These are phyloP conservation scores for Onychomys leucogaster DNA, from an alignment of 2,797 vertebrate genomes.

Conservation along the genomic window DNA sequence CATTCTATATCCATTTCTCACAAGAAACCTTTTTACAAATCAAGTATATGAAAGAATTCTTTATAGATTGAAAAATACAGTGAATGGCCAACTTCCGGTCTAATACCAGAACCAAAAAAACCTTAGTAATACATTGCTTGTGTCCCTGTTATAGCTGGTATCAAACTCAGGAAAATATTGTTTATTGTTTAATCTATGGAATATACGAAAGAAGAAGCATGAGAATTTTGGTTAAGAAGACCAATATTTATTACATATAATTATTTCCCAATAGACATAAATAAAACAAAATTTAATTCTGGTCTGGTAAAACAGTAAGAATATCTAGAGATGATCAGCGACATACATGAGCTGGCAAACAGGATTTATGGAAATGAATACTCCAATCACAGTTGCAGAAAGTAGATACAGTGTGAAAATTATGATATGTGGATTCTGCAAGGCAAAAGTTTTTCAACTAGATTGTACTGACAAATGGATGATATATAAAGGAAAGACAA, in stretches of 20 bases:
- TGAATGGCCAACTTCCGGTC: neutral
- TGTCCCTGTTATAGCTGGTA: neutral
- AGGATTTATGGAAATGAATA: neutral
- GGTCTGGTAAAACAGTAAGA: neutral
- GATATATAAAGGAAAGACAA: neutral
- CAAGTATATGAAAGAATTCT: neutral
- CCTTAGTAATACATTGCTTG: neutral
- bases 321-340: neutral
- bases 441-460: neutral
- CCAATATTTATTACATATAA: neutral
- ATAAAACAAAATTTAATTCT: constrained; percentile 10
- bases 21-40: neutral
- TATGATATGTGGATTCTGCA: neutral
- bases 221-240: neutral
- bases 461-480: neutral
- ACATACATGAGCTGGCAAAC: neutral
- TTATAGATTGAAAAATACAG: neutral
- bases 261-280: neutral
- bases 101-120: neutral
- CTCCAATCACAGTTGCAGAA: neutral
- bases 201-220: neutral
- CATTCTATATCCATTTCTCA: neutral
- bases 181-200: neutral
- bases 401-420: neutral
- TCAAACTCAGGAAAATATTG: neutral